Conservation (phyloP, 2,888 invertebrate species). For the Nasonovia ribisnigri region DNA sequence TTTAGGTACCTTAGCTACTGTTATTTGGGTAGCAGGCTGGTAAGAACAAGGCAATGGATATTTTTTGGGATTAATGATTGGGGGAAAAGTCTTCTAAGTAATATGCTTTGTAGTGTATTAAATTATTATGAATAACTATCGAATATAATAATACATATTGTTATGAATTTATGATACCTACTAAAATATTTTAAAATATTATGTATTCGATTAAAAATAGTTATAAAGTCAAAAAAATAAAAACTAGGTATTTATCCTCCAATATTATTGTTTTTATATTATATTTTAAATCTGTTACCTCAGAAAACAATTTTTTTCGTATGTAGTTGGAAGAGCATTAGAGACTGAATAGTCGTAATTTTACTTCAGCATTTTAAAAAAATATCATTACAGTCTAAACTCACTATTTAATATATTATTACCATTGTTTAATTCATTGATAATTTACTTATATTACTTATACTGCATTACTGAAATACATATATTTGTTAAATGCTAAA, state of each 20-base stretch:
- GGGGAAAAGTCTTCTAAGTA: neutral
- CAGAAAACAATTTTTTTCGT: no score
- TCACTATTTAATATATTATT: neutral
- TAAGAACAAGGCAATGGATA: neutral
- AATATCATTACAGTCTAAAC: no score
- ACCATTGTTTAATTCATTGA: no score
- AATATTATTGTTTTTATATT: no score
- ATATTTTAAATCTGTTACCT: no score
- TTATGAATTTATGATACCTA: neutral
- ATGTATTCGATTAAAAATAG: neutral
- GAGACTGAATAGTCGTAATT: no score
- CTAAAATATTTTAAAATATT: neutral
- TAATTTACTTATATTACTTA: neutral
- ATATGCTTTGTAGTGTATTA: neutral
- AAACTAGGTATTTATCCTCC: no score
- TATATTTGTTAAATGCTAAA: neutral
- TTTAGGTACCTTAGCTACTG: no score
- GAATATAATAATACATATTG: neutral
- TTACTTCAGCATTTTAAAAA: no score
- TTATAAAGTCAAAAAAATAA: neutral
- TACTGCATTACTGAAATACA: neutral
- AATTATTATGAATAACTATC: neutral
- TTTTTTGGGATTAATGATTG: neutral
- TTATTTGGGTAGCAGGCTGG: neutral
- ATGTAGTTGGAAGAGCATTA: no score